Evolutionary conservation across 2,797 vertebrate species (phyloP).

Genomic region (Neosilurus mollespiculum): DNA sequence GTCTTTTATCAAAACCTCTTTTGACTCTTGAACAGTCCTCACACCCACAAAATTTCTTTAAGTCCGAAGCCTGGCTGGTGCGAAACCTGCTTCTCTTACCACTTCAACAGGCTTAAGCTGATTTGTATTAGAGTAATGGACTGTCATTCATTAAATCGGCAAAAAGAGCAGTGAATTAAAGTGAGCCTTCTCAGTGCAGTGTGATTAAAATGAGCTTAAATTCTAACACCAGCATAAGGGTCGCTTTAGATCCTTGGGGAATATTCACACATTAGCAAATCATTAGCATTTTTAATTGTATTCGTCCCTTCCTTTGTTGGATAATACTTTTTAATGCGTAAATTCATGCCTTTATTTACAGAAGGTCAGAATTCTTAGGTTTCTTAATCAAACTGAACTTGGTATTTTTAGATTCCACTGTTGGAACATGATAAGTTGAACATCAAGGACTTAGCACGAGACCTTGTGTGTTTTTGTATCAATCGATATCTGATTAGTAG

Average conservation of each 20-base stretch:
- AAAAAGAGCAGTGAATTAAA: conserved; percentile 56
- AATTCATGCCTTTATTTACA: conserved; percentile 5
- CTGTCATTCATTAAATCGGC: conserved; percentile 46
- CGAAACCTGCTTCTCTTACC: conserved; percentile 33
- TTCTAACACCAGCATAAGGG: conserved; percentile 44
- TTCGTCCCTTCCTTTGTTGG: conserved; percentile 51
- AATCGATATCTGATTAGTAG: conserved; percentile 8
- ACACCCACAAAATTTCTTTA: background rate
- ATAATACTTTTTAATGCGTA: conserved; percentile 37
- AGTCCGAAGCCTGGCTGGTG: background rate
- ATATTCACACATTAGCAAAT: conserved; percentile 47
- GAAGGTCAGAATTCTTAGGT: conserved; percentile 15
- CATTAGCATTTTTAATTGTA: conserved; percentile 52
- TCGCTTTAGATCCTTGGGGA: conserved; percentile 28
- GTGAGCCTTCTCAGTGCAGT: conserved; percentile 36
- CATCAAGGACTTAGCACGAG: conserved; percentile 28
- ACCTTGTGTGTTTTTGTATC: conserved; percentile 25
- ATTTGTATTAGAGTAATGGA: conserved; percentile 57
- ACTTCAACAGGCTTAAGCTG: conserved; percentile 36
- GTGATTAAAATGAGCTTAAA: conserved; percentile 50
- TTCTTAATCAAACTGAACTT: conserved; percentile 29
- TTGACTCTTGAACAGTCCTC: background rate
- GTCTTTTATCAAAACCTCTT: conserved; percentile 3
- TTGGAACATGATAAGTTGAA: background rate
- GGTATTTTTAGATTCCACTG: conserved; percentile 7